Conservation (phyloP, 2,113 vertebrate genomes). For the Campylomormyrus numenius region DNA sequence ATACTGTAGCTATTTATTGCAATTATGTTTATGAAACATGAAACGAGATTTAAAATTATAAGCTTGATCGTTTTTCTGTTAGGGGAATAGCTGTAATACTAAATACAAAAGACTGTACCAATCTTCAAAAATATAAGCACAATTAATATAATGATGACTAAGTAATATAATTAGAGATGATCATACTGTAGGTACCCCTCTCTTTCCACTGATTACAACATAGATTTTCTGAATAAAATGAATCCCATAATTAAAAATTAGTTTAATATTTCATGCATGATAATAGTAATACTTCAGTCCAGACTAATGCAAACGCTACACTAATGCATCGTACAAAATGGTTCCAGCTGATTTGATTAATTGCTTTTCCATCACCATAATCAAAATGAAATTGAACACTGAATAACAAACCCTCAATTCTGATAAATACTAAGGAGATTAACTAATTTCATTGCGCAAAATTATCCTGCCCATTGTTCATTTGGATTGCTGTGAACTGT, state of each 20-base stretch:
- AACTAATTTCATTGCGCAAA: neutral
- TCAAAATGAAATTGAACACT: neutral
- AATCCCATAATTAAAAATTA: neutral
- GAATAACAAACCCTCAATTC: neutral
- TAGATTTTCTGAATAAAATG: neutral
- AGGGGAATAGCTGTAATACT: neutral
- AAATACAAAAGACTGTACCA: neutral
- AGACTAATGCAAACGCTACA: neutral
- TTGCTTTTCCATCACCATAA: slow-evolving; percentile 5
- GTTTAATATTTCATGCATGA: neutral
- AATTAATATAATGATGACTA: neutral
- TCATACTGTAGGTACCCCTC: neutral
- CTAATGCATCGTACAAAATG: neutral
- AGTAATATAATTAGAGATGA: neutral
- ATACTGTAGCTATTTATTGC: neutral
- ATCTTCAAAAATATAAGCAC: neutral
- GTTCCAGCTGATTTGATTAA: slow-evolving; percentile 7
- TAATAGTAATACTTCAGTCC: neutral
- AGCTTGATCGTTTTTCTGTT: neutral
- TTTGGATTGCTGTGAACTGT: neutral
- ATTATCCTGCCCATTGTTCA: neutral
- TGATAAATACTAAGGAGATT: slow-evolving; percentile 5
- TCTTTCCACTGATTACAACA: neutral
- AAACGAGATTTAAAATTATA: neutral
- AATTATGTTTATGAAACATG: neutral